A percentile compares a stretch with the other conserved stretches of the same genome.
phyloP scores from a whole-genome alignment of 2,888 invertebrate species.

The Microctonus aethiopoides region DNA sequence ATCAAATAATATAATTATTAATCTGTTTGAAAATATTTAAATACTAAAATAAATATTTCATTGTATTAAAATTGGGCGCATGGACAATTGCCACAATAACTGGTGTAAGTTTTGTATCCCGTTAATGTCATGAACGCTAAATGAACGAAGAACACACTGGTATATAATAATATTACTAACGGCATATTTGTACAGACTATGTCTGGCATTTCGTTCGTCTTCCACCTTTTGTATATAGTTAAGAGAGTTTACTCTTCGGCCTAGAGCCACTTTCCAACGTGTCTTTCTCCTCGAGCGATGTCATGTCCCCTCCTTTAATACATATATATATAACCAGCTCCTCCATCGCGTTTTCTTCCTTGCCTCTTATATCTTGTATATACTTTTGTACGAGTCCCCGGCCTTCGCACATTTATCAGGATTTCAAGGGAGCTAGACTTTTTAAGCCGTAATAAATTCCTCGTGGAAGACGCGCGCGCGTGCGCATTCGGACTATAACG shows the following conservation, averaged over 20 bases:
- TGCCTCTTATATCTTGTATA: not conserved
- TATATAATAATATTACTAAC: conserved; percentile 32
- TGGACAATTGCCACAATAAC: not conserved
- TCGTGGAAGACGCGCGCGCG: conserved; percentile 40
- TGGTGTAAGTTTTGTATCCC: conserved; percentile 11
- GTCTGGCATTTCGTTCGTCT: conserved; percentile 27
- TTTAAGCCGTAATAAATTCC: conserved; percentile 67
- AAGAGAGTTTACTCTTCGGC: conserved; percentile 61
- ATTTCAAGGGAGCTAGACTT: conserved; percentile 75
- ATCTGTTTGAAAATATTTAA: not conserved
- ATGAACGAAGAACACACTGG: conserved; percentile 2
- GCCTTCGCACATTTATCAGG: conserved; percentile 73
- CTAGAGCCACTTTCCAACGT: conserved; percentile 54
- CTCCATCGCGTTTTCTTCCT: conserved; percentile 40
- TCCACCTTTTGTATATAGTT: conserved; percentile 19
- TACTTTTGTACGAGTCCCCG: conserved; percentile 42
- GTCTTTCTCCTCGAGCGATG: conserved; percentile 40
- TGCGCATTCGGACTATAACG: conserved; percentile 37
- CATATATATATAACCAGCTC: conserved; percentile 32
- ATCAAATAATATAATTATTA: not conserved
- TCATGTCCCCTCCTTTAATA: conserved; percentile 30
- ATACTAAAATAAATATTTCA: conserved; percentile 10
- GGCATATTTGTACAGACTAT: conserved; percentile 40
- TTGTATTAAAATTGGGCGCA: not conserved
- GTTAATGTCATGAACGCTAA: conserved; percentile 32